Conservation (phyloP, 2,113 vertebrate species). For the Trachemys scripta region DNA sequence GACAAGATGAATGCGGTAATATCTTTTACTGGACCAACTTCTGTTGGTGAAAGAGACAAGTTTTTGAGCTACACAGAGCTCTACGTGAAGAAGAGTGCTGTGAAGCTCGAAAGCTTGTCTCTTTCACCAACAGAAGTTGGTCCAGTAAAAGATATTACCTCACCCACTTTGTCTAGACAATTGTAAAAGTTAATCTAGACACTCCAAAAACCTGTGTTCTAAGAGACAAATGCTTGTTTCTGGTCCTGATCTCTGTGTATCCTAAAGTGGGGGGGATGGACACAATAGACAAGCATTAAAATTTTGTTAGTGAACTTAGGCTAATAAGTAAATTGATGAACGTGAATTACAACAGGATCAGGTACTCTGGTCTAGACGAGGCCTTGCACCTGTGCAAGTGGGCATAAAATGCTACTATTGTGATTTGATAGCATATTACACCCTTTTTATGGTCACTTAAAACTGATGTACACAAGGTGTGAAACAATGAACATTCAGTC, state of each 20-base stretch:
- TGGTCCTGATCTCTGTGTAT: background rate
- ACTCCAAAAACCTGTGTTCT: background rate
- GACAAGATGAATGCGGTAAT: background rate
- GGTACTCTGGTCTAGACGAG: background rate
- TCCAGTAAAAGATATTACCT: background rate
- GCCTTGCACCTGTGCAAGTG: background rate
- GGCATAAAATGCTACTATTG: background rate
- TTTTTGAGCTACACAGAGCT: background rate
- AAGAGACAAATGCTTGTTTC: background rate
- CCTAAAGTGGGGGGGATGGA: background rate
- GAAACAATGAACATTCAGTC: background rate
- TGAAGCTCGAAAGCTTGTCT: background rate
- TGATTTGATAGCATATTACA: background rate
- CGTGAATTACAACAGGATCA: slow-evolving; percentile 11
- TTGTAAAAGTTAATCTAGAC: background rate
- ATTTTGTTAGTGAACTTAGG: background rate
- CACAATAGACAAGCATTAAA: background rate
- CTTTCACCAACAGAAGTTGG: background rate
- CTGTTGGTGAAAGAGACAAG: background rate
- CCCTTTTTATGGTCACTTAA: background rate
- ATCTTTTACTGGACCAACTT: background rate
- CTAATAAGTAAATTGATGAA: background rate
- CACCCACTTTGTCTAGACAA: background rate
- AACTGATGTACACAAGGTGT: background rate
- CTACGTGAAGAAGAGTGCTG: background rate